These are phyloP conservation scores for Scaptomyza cyrtandrae DNA, from an alignment of 2,888 invertebrate genomes.

Conservation along the genomic window DNA sequence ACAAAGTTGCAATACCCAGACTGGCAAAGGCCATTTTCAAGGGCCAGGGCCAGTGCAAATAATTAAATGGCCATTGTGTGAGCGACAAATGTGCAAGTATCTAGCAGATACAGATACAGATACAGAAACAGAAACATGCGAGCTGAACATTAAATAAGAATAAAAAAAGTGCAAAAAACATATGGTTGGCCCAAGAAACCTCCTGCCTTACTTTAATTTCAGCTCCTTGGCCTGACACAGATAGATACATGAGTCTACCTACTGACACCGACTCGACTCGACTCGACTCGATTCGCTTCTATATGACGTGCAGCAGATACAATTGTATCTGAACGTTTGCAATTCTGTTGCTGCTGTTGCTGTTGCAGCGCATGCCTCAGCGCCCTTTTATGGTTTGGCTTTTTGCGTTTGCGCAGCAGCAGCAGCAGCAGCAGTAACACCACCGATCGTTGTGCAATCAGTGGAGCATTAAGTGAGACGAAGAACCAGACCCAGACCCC, in stretches of 20 bases:
- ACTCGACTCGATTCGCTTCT: constrained; percentile 40
- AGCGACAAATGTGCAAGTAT: constrained; percentile 46
- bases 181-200: constrained; percentile 82
- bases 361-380: constrained; percentile 36
- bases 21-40: constrained; percentile 1
- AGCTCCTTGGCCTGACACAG: constrained; percentile 80
- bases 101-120: constrained; percentile 60
- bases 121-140: constrained; percentile 54
- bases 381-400: constrained; percentile 60
- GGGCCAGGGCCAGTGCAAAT: constrained; percentile 37
- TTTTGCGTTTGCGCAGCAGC: constrained; percentile 54
- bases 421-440: constrained; percentile 29
- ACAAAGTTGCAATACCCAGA: constrained; percentile 42
- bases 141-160: neutral
- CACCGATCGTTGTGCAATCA: constrained; percentile 82
- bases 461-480: constrained; percentile 80
- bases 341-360: constrained; percentile 17
- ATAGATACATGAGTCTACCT: constrained; percentile 71
- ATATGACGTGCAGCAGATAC: constrained; percentile 58
- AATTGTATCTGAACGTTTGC: constrained; percentile 66
- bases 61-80: constrained; percentile 75
- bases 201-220: constrained; percentile 84
- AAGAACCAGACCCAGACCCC: constrained; percentile 21
- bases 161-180: constrained; percentile 41
- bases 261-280: constrained; percentile 69